A percentile compares a stretch with the other conserved stretches of the same genome.
phyloP scores from a whole-genome alignment of 2,888 invertebrate species.

The Melikaiella ostensackeni region DNA sequence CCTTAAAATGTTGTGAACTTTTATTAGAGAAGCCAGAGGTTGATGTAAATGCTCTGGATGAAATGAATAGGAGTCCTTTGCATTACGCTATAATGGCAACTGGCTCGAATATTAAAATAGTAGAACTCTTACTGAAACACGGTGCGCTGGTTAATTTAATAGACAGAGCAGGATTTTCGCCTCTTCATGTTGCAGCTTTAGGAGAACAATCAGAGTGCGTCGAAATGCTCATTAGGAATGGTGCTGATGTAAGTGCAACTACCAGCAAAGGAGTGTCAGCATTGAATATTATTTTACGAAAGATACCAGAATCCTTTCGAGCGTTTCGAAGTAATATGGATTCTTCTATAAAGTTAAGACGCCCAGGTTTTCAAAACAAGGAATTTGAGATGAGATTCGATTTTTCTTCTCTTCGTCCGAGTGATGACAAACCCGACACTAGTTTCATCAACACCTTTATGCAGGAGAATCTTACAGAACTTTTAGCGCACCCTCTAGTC shows the following conservation, averaged over 20 bases:
- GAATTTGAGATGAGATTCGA: constrained; percentile 74
- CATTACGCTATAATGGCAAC: constrained; percentile 77
- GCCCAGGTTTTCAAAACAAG: constrained; percentile 70
- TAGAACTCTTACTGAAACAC: constrained; percentile 67
- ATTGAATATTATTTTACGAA: constrained; percentile 75
- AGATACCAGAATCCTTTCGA: constrained; percentile 76
- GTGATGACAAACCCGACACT: constrained; percentile 74
- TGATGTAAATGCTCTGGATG: constrained; percentile 74
- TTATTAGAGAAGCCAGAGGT: constrained; percentile 66
- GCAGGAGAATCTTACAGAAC: constrained; percentile 76
- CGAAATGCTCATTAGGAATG: constrained; percentile 75
- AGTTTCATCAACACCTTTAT: constrained; percentile 77
- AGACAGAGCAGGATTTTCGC: constrained; percentile 75
- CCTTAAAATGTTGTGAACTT: constrained; percentile 69
- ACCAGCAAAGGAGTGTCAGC: constrained; percentile 76
- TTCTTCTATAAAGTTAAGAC: constrained; percentile 69
- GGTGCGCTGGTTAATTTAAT: constrained; percentile 72
- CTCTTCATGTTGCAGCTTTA: constrained; percentile 78
- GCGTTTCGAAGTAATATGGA: constrained; percentile 76
- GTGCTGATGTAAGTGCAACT: constrained; percentile 77
- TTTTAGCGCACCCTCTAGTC: constrained; percentile 77
- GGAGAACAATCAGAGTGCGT: constrained; percentile 77
- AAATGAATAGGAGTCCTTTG: constrained; percentile 74
- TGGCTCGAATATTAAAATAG: constrained; percentile 64
- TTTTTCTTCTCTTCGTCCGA: constrained; percentile 73